Conservation (phyloP, 2,888 invertebrate species). For the Pandemis corylana region DNA sequence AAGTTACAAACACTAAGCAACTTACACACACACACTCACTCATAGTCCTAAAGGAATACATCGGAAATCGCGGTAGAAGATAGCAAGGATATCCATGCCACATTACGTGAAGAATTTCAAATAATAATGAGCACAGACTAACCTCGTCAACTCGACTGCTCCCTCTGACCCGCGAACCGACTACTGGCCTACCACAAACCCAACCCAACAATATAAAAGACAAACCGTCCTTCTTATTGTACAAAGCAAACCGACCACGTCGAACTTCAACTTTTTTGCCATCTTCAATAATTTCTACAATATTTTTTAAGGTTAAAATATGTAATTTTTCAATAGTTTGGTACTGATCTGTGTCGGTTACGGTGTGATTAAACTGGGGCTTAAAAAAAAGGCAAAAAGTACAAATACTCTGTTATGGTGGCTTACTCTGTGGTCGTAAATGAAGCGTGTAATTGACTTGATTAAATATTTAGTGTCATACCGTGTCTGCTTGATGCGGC, state of each 20-base stretch:
- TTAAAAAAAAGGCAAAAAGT: constrained; percentile 32
- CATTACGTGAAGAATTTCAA: neutral
- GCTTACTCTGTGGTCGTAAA: constrained; percentile 29
- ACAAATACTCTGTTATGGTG: constrained; percentile 29
- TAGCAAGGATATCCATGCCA: too few relatives aligned
- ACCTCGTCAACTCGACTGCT: constrained; percentile 20
- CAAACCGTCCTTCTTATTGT: constrained; percentile 24
- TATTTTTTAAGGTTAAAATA: constrained; percentile 32
- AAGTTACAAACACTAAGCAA: too few relatives aligned
- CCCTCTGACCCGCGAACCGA: constrained; percentile 22
- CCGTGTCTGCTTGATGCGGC: neutral
- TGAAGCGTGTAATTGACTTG: constrained; percentile 36
- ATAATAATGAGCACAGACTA: constrained; percentile 29
- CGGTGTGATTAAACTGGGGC: constrained; percentile 28
- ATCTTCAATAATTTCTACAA: constrained; percentile 13
- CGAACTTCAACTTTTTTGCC: constrained; percentile 28
- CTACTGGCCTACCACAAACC: constrained; percentile 17
- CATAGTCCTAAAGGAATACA: too few relatives aligned
- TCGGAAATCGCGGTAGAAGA: too few relatives aligned
- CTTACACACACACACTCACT: too few relatives aligned
- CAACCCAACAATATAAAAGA: constrained; percentile 24
- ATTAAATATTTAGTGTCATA: constrained; percentile 19
- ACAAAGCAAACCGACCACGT: constrained; percentile 7
- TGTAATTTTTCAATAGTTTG: constrained; percentile 27
- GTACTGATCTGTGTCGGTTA: constrained; percentile 30